A percentile compares a stretch with the other conserved stretches of the same genome.
These are phyloP conservation scores for Pterois miles DNA, from an alignment of 2,797 vertebrate species.

Conservation along the genomic window DNA sequence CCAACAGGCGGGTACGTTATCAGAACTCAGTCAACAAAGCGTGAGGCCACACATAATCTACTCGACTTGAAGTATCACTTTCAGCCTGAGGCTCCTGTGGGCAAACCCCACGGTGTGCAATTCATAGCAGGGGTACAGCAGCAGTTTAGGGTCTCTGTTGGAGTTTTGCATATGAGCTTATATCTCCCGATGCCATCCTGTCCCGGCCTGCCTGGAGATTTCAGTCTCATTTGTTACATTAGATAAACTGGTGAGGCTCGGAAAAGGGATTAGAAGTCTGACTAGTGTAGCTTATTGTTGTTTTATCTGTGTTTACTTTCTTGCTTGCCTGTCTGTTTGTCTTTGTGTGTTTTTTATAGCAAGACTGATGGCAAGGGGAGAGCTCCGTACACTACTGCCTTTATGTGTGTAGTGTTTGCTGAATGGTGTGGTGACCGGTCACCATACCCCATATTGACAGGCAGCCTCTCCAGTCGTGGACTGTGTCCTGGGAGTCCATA, in stretches of 20 bases:
- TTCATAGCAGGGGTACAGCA: constrained; percentile 30
- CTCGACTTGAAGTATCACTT: constrained; percentile 31
- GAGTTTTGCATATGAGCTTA: constrained; percentile 42
- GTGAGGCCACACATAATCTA: constrained; percentile 22
- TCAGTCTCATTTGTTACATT: constrained; percentile 35
- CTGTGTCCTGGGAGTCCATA: constrained; percentile 19
- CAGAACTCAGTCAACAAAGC: constrained; percentile 55
- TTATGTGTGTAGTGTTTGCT: constrained; percentile 52
- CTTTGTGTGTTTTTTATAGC: constrained; percentile 34
- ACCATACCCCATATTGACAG: constrained; percentile 19
- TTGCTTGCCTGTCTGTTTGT: constrained; percentile 12
- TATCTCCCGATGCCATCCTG: constrained; percentile 41
- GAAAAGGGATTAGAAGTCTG: constrained; percentile 23
- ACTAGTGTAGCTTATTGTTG: constrained; percentile 21
- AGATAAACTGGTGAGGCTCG: constrained; percentile 39
- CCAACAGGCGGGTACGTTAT: constrained; percentile 1
- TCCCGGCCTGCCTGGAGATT: constrained; percentile 58
- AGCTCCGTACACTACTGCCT: constrained; percentile 31
- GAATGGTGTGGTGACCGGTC: constrained; percentile 48
- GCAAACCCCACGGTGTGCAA: constrained; percentile 39
- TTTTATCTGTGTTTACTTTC: constrained; percentile 8
- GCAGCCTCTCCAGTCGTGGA: constrained; percentile 3
- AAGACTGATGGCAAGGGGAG: constrained; percentile 21
- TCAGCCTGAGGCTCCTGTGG: constrained; percentile 39
- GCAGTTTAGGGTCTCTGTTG: constrained; percentile 14